These are phyloP conservation scores for Nothocercus julius DNA, from an alignment of 2,113 vertebrate genomes.

Conservation along the genomic window DNA sequence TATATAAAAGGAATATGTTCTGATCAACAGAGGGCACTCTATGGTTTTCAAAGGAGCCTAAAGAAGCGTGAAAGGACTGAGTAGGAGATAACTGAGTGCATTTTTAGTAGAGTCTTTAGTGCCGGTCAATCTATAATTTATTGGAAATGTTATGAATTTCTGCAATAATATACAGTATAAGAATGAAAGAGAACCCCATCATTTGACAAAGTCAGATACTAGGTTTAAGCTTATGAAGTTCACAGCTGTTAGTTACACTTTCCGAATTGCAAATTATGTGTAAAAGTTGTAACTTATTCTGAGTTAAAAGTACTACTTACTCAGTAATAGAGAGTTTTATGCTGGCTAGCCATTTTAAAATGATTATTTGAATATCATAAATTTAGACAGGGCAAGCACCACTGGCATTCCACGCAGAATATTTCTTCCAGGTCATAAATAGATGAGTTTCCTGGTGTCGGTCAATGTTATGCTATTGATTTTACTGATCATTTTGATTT, in stretches of 20 bases:
- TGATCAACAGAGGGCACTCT: constrained; percentile 84
- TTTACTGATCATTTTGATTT: constrained; percentile 28
- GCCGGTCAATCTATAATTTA: constrained; percentile 78
- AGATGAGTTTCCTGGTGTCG: not conserved
- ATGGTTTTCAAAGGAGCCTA: constrained; percentile 71
- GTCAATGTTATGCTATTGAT: not conserved
- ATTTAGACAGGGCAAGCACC: not conserved
- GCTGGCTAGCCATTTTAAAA: not conserved
- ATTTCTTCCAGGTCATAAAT: constrained; percentile 42
- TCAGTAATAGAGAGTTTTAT: not conserved
- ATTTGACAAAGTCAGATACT: constrained; percentile 71
- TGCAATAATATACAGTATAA: constrained; percentile 62
- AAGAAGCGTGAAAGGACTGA: not conserved
- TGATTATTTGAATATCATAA: not conserved
- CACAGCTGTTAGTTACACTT: constrained; percentile 50
- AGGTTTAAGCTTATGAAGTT: constrained; percentile 56
- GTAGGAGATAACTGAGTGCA: not conserved
- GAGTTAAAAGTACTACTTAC: not conserved
- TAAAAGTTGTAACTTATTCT: constrained; percentile 26
- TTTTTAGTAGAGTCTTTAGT: constrained; percentile 58
- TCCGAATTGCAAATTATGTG: constrained; percentile 55
- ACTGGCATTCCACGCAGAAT: not conserved
- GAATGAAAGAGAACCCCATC: constrained; percentile 73
- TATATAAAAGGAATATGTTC: not conserved
- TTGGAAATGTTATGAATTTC: constrained; percentile 75